Conservation (phyloP, 2,113 vertebrate species). For the Cardinalis cardinalis region DNA sequence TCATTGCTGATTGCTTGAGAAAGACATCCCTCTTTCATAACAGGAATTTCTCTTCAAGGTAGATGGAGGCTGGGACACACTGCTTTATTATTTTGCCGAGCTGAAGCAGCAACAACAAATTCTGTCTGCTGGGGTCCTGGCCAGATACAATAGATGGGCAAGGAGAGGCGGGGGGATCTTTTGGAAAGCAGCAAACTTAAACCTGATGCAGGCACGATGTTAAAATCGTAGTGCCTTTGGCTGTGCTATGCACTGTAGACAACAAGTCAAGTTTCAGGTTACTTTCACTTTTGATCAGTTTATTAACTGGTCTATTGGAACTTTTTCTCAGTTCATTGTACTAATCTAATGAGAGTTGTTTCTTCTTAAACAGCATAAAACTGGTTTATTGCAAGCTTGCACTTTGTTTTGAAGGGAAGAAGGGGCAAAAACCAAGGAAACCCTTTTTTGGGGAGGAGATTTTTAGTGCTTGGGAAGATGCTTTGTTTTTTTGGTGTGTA, state of each 20-base stretch:
- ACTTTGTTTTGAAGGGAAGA: not conserved
- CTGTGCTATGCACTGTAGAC: slow-evolving; percentile 59
- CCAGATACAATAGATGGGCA: slow-evolving; percentile 33
- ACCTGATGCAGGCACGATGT: slow-evolving; percentile 28
- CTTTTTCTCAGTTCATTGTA: not conserved
- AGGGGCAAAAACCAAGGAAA: not conserved
- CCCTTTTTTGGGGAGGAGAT: not conserved
- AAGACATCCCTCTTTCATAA: slow-evolving; percentile 79
- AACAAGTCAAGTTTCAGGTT: slow-evolving; percentile 61
- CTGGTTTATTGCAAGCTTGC: not conserved
- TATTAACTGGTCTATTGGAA: not conserved
- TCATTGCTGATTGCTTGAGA: slow-evolving; percentile 72
- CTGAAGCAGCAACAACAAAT: slow-evolving; percentile 58
- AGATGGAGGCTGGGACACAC: slow-evolving; percentile 58
- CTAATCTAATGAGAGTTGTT: not conserved
- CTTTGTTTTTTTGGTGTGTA: not conserved
- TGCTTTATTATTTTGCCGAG: slow-evolving; percentile 59
- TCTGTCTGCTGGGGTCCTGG: slow-evolving; percentile 31
- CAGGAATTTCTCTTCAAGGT: slow-evolving; percentile 75
- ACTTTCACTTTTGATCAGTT: slow-evolving; percentile 28
- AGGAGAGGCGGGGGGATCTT: not conserved
- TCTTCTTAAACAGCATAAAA: not conserved
- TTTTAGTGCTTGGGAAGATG: not conserved
- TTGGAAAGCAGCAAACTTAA: not conserved
- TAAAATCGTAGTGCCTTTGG: slow-evolving; percentile 20